phyloP scores from a whole-genome alignment of 2,797 vertebrate species.

The Cirrhinus molitorella region DNA sequence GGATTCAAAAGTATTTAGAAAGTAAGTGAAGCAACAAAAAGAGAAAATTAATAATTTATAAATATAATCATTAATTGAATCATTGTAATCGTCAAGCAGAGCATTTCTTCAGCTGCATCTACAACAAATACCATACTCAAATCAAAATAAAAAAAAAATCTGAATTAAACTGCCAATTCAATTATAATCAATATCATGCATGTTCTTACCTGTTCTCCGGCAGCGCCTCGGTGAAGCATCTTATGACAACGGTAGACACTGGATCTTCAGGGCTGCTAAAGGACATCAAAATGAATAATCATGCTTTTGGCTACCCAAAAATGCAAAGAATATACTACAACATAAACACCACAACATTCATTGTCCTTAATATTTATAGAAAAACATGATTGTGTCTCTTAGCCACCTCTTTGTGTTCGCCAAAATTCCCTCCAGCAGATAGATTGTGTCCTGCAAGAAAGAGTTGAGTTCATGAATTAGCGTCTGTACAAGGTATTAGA shows the following conservation, averaged over 20 bases:
- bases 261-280: slow-evolving; percentile 72
- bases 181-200: background rate
- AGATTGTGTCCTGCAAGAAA: slow-evolving; percentile 86
- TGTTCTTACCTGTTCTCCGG: slow-evolving; percentile 91
- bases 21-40: background rate
- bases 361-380: background rate
- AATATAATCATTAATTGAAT: too few relatives aligned
- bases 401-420: slow-evolving; percentile 81
- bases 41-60: background rate
- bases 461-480: slow-evolving; percentile 1
- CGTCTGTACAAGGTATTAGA: background rate
- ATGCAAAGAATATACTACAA: background rate
- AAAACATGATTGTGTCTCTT: background rate
- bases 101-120: background rate
- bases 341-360: background rate
- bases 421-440: slow-evolving; percentile 89
- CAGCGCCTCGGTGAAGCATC: slow-evolving; percentile 95
- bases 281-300: background rate
- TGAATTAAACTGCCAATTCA: background rate
- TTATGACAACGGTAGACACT: slow-evolving; percentile 82
- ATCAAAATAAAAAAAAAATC: background rate
- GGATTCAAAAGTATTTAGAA: too few relatives aligned
- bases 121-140: background rate
- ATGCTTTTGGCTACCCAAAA: background rate
- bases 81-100: too few relatives aligned